phyloP scores from a whole-genome alignment of 2,797 vertebrate genomes.

The Cirrhinus molitorella region DNA sequence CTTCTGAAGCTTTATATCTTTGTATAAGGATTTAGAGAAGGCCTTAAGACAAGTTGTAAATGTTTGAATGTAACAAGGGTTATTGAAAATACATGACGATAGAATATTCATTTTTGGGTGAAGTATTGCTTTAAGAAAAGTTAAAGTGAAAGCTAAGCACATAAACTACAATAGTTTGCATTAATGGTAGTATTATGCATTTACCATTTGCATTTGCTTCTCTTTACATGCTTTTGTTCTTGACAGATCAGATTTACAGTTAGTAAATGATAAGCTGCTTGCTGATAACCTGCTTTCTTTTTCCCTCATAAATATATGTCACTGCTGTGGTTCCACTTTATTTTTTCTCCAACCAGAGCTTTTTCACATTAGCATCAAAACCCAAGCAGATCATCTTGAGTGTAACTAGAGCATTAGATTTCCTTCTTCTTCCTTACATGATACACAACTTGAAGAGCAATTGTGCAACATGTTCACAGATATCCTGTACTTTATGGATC shows the following conservation, averaged over 20 bases:
- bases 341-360: slow-evolving; percentile 4
- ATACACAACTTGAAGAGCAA: slow-evolving; percentile 67
- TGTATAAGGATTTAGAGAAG: too few relatives aligned
- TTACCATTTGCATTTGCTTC: neutral
- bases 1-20: neutral
- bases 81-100: neutral
- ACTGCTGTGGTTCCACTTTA: neutral
- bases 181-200: neutral
- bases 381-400: slow-evolving; percentile 62
- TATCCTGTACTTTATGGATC: slow-evolving; percentile 54
- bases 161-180: neutral
- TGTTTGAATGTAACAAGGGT: neutral
- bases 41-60: neutral
- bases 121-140: neutral
- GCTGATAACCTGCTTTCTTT: neutral
- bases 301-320: neutral
- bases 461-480: slow-evolving; percentile 63
- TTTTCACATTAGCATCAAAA: slow-evolving; percentile 42
- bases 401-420: slow-evolving; percentile 64
- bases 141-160: neutral
- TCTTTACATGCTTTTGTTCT: neutral
- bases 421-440: too few relatives aligned
- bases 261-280: neutral
- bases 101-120: neutral
- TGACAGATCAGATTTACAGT: neutral